Evolutionary conservation across 2,797 vertebrate genomes (phyloP), one percentile per base, ranked within the genome.

Genomic region (Ammospiza maritima): DNA sequence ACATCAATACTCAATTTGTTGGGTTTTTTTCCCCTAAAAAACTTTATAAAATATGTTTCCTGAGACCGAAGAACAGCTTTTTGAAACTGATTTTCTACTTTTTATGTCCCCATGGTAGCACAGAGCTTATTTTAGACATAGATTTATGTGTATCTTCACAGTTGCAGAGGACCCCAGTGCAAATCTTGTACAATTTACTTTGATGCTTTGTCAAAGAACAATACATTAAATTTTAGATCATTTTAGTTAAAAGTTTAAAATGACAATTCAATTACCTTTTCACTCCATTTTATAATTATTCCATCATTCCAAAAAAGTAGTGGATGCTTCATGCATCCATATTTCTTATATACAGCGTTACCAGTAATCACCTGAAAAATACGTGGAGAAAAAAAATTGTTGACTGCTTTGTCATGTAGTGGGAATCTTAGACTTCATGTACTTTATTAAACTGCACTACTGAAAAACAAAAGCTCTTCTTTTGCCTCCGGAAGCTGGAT

Each of bases 201-300:
- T 42, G 26, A 42, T 57, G 22, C 30, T 75, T 73, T 77, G 5
- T 73, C 23, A 81, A 64, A 26, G 4, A 74, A 29, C 2, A 79
- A 36, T 16, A 45, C 0, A 32, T 1, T 9, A 40, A 53, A 29
- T 51, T 76, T 87, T 65, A 75, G 6, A 34, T 9, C 0, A 32
- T 60, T 78, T 72, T 42, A 79, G 5, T 65, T 86, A 51, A 32
- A 57, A 62, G 6, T 10, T 88, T 79, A 53, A 82, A 93, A 57
- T 51, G 3, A 0, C 48, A 51, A 62, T 76, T 85, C 8, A 62
- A 42, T 58, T 66, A 73, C 32, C 1, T 61, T 93, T 92, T 56
- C 19, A 50, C 11, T 67, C 19, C 1, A 34, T 64, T 62, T 78
- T 74, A 16, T 75, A 57, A 44, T 48, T 78, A 44, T 10, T 40